A percentile compares a stretch with the other conserved stretches of the same genome.
These are phyloP conservation scores for Spodoptera exigua DNA, from an alignment of 2,888 invertebrate species.

Conservation along the genomic window DNA sequence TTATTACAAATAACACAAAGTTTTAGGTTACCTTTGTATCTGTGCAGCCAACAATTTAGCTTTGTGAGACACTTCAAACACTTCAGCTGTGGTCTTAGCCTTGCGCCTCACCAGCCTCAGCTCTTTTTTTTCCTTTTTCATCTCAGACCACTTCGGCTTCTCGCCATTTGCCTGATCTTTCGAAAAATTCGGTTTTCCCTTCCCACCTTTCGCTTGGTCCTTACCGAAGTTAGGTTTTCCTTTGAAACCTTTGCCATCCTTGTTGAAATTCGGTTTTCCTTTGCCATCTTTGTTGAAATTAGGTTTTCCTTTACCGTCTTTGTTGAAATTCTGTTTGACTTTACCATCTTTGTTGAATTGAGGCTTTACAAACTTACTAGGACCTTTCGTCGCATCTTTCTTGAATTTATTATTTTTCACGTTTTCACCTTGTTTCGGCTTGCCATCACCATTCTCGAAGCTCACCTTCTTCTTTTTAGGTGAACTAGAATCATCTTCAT, in stretches of 20 bases:
- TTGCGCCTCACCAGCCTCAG: slow-evolving; percentile 91
- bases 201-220: slow-evolving; percentile 58
- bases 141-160: slow-evolving; percentile 92
- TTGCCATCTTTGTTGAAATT: slow-evolving; percentile 43
- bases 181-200: slow-evolving; percentile 63
- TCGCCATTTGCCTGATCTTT: slow-evolving; percentile 68
- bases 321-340: too few species aligned
- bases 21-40: slow-evolving; percentile 77
- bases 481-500: slow-evolving; percentile 59
- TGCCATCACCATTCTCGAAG: slow-evolving; percentile 41
- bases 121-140: slow-evolving; percentile 93
- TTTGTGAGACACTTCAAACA: slow-evolving; percentile 84
- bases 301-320: slow-evolving; percentile 40
- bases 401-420: slow-evolving; percentile 44
- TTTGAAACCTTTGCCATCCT: slow-evolving; percentile 38
- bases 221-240: slow-evolving; percentile 53
- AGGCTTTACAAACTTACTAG: slow-evolving; percentile 43
- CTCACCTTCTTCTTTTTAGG: slow-evolving; percentile 77
- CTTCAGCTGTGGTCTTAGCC: slow-evolving; percentile 85
- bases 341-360: slow-evolving; percentile 36
- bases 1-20: neutral
- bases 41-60: slow-evolving; percentile 83
- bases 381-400: slow-evolving; percentile 34
- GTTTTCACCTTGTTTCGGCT: slow-evolving; percentile 37
- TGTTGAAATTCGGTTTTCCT: slow-evolving; percentile 37